Evolutionary conservation across 2,888 invertebrate genomes (phyloP).

Genomic region (Metalampra italica): DNA sequence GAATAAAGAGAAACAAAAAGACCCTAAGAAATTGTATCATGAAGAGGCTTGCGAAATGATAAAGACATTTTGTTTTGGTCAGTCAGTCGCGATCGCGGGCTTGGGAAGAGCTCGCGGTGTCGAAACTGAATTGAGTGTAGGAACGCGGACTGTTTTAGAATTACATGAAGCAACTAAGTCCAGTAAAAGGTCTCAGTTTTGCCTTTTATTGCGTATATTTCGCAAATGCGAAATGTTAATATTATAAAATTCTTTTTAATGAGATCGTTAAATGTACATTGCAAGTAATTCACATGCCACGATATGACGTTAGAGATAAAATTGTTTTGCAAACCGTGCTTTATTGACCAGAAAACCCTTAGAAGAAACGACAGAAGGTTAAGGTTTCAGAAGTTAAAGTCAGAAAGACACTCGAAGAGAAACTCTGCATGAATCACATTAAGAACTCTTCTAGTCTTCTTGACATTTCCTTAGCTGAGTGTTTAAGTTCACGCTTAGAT

Average conservation of each 20-base stretch:
- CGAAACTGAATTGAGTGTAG: conserved; percentile 44
- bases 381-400: too few relatives aligned
- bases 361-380: neutral
- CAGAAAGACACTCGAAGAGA: too few relatives aligned
- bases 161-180: conserved; percentile 45
- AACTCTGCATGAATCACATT: too few relatives aligned
- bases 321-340: neutral
- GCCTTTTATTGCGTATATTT: conserved; percentile 9
- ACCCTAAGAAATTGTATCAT: conserved; percentile 18
- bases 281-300: conserved; percentile 11
- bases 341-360: neutral
- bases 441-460: too few relatives aligned
- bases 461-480: too few relatives aligned
- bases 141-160: conserved; percentile 33
- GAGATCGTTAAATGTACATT: conserved; percentile 12
- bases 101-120: conserved; percentile 41
- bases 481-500: too few relatives aligned
- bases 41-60: conserved; percentile 24
- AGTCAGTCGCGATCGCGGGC: conserved; percentile 12
- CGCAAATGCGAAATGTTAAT: conserved; percentile 6
- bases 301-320: conserved; percentile 15
- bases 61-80: conserved; percentile 36
- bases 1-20: conserved; percentile 8
- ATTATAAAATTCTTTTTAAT: conserved; percentile 16
- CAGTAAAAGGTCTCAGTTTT: conserved; percentile 17